A percentile compares a stretch with the other conserved stretches of the same genome.
These are phyloP conservation scores for Steatornis caripensis DNA, from an alignment of 2,113 vertebrate genomes.

Conservation along the genomic window DNA sequence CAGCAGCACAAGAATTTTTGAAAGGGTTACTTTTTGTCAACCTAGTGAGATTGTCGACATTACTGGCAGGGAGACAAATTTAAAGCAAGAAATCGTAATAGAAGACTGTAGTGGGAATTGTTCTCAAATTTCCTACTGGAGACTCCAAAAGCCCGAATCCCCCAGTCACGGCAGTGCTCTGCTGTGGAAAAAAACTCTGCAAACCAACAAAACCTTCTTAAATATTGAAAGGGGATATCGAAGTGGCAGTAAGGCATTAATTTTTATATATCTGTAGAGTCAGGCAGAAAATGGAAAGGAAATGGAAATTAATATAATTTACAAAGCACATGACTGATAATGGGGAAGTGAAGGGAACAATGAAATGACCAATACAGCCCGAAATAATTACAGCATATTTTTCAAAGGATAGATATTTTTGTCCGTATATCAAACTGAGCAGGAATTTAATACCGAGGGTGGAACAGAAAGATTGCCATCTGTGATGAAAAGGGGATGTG, in stretches of 20 bases:
- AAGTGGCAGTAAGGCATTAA: background rate
- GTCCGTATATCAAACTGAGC: conserved; percentile 20
- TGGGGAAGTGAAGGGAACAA: background rate
- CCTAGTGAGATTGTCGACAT: background rate
- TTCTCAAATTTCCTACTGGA: background rate
- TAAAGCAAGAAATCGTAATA: background rate
- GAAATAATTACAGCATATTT: conserved; percentile 2
- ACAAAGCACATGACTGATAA: background rate
- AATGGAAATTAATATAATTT: conserved; percentile 6
- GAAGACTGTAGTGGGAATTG: background rate
- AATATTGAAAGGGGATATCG: background rate
- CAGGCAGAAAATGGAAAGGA: background rate
- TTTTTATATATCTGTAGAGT: background rate
- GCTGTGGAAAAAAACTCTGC: background rate
- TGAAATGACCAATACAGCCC: conserved; percentile 19
- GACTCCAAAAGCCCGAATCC: background rate
- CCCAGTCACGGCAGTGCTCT: background rate
- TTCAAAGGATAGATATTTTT: conserved; percentile 37
- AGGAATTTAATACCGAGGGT: conserved; percentile 45
- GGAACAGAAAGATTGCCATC: conserved; percentile 66
- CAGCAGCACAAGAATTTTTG: background rate
- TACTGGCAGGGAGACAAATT: background rate
- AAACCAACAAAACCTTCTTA: background rate
- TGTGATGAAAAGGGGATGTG: conserved; percentile 59
- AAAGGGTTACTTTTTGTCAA: background rate